A percentile compares a stretch with the other conserved stretches of the same genome.
Conservation (phyloP, 2,113 vertebrate species). For the Rhinoderma darwinii region DNA sequence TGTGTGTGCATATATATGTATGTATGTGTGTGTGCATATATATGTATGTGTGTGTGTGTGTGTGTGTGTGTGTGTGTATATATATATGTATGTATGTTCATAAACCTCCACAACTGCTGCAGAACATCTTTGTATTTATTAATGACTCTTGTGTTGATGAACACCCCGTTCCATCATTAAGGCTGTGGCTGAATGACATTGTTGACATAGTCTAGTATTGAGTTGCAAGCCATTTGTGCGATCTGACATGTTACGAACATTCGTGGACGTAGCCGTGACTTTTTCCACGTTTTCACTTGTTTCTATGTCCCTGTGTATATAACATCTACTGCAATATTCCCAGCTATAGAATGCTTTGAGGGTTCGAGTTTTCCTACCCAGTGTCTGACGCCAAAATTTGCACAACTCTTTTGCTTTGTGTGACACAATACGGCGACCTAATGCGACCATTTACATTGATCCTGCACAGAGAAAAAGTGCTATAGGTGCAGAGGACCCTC, state of each 20-base stretch:
- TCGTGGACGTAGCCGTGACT: not conserved
- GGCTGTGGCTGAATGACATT: not conserved
- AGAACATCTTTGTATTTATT: slow-evolving; percentile 7
- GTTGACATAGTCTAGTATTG: not conserved
- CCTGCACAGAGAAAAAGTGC: not conserved
- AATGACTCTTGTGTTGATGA: not conserved
- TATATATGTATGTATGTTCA: not conserved
- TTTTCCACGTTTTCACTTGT: not conserved
- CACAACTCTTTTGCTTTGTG: not conserved
- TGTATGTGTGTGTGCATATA: no score
- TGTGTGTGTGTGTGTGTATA: not conserved
- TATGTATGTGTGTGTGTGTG: not conserved
- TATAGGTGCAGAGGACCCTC: not conserved
- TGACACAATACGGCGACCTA: not conserved
- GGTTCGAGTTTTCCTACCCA: not conserved
- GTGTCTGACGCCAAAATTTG: not conserved
- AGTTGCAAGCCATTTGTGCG: no score
- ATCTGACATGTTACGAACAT: not conserved
- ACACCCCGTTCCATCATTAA: not conserved
- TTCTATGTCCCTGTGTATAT: not conserved
- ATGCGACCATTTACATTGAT: no score
- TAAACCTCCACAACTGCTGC: not conserved
- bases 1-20: no score
- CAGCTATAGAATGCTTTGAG: not conserved
- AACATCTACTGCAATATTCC: not conserved